phyloP scores from a whole-genome alignment of 2,888 invertebrate species.

The Xylota sylvarum region DNA sequence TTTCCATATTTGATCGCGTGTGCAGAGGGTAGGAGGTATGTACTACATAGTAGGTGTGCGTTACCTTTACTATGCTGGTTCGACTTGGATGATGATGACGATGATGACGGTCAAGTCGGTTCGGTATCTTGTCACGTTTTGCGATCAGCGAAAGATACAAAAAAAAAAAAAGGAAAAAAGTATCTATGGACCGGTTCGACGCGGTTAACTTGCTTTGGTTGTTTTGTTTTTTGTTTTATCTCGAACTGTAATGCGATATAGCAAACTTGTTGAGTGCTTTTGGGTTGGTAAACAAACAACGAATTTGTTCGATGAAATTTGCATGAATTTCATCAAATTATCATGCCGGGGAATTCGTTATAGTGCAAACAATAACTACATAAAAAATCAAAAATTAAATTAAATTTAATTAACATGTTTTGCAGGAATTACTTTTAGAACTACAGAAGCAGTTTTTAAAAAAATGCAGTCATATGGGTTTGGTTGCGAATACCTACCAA shows the following conservation, averaged over 20 bases:
- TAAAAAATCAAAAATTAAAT: too few relatives aligned
- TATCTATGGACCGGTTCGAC: constrained; percentile 41
- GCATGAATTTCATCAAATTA: constrained; percentile 30
- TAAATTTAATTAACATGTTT: not conserved
- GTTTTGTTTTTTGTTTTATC: not conserved
- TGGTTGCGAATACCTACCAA: too few relatives aligned
- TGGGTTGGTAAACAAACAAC: constrained; percentile 2
- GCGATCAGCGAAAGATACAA: constrained; percentile 17
- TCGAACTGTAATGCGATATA: constrained; percentile 22
- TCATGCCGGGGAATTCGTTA: not conserved
- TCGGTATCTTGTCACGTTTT: constrained; percentile 56
- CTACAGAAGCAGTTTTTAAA: not conserved
- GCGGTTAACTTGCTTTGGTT: not conserved
- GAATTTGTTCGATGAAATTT: constrained; percentile 29
- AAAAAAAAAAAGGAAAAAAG: not conserved
- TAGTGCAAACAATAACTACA: not conserved
- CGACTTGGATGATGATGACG: not conserved
- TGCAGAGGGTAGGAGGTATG: not conserved
- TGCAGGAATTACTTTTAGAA: not conserved
- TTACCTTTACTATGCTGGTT: constrained; percentile 1
- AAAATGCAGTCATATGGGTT: not conserved
- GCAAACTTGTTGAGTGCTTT: constrained; percentile 36
- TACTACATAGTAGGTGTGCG: not conserved
- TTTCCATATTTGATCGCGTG: constrained; percentile 10
- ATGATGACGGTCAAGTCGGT: constrained; percentile 22